These are phyloP conservation scores for Lapara coniferarum DNA, from an alignment of 2,888 invertebrate genomes.

Conservation along the genomic window DNA sequence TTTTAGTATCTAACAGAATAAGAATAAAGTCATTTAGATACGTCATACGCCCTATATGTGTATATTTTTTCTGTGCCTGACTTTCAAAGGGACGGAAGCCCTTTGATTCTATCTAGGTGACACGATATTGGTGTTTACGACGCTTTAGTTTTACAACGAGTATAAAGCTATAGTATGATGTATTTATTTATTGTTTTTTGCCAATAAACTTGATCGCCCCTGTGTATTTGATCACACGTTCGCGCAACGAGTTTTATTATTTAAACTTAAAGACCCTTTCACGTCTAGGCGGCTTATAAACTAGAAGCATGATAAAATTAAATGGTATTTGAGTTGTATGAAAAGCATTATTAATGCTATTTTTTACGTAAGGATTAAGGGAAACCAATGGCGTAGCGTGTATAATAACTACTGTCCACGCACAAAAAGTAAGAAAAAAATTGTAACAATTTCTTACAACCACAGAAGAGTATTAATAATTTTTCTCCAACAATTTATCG, in stretches of 20 bases:
- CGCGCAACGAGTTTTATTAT: background rate
- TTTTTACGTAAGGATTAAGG: no score
- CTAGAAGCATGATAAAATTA: background rate
- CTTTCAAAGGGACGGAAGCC: background rate
- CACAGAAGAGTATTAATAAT: no score
- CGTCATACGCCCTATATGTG: background rate
- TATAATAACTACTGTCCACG: no score
- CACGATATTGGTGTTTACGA: background rate
- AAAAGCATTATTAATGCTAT: no score
- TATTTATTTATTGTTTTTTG: background rate
- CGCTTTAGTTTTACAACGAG: background rate
- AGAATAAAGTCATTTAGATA: background rate
- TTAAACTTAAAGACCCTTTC: background rate
- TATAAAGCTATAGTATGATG: background rate
- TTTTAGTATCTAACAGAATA: background rate
- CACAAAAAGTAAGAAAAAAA: no score
- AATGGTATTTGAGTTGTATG: no score
- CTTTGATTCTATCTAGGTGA: background rate
- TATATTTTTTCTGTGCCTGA: background rate
- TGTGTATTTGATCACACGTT: background rate
- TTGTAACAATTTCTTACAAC: no score
- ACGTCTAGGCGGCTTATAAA: background rate
- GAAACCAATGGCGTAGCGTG: no score
- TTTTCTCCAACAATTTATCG: no score
- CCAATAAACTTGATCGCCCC: background rate